phyloP scores from a whole-genome alignment of 30 jellyfish, hydroid and myxozoan genomes.

The Mastigias papua region DNA sequence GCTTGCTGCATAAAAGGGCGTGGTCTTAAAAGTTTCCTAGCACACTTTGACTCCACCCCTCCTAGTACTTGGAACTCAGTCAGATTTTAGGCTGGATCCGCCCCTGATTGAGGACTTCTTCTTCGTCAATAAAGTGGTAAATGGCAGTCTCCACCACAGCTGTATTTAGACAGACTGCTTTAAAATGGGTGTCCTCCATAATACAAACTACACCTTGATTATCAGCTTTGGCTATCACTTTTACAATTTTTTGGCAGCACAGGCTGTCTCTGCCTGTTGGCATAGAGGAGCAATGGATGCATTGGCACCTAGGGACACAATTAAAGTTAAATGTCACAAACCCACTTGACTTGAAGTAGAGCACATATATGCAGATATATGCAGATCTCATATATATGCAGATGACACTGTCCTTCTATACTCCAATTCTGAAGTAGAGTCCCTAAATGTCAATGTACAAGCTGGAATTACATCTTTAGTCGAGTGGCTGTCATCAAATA shows the following conservation, averaged over 20 bases:
- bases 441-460: not conserved
- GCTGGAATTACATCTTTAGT: not conserved
- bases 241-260: conserved; percentile 16
- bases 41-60: too few relatives aligned
- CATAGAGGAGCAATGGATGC: conserved; percentile 3
- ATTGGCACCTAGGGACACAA: conserved; percentile 11
- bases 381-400: not conserved
- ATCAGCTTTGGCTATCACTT: conserved; percentile 28
- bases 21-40: too few relatives aligned
- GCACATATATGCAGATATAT: not conserved
- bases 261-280: conserved; percentile 43
- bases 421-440: too few relatives aligned
- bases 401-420: too few relatives aligned
- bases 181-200: conserved; percentile 17
- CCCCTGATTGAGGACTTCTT: conserved; percentile 36
- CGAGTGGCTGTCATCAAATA: too few relatives aligned
- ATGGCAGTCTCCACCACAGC: conserved; percentile 33
- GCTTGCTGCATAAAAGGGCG: too few relatives aligned
- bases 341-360: not conserved
- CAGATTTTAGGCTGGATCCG: too few relatives aligned
- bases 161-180: conserved; percentile 27
- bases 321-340: not conserved
- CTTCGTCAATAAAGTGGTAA: conserved; percentile 24
- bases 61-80: too few relatives aligned
- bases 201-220: conserved; percentile 3